phyloP scores from a whole-genome alignment of 2,113 vertebrate genomes.

The Anguilla japonica region DNA sequence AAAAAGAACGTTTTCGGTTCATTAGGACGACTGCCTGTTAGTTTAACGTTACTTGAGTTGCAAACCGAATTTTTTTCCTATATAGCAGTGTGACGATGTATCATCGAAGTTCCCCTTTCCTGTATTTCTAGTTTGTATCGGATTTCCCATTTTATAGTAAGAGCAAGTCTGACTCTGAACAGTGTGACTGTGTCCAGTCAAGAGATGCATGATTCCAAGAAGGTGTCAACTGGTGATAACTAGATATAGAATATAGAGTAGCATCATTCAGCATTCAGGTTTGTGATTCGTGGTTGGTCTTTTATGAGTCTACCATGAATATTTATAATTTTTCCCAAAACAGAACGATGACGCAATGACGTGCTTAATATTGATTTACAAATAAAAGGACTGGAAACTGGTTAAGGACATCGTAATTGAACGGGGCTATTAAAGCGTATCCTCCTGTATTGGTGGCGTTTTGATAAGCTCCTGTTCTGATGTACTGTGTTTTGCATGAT shows the following conservation, averaged over 20 bases:
- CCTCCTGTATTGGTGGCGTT: not conserved
- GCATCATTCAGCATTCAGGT: not conserved
- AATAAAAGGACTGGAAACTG: not conserved
- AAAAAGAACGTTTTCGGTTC: no score
- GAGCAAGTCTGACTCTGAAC: not conserved
- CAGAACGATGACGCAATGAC: not conserved
- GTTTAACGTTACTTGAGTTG: not conserved
- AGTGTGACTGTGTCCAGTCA: slow-evolving; percentile 7
- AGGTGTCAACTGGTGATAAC: not conserved
- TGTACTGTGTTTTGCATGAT: not conserved
- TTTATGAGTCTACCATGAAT: not conserved
- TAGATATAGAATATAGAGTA: not conserved
- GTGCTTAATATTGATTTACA: not conserved
- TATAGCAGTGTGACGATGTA: not conserved
- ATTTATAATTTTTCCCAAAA: not conserved
- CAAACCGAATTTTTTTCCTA: not conserved
- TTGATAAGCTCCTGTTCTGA: not conserved
- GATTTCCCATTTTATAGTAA: slow-evolving; percentile 16
- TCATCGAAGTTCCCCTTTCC: slow-evolving; percentile 29
- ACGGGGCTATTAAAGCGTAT: not conserved
- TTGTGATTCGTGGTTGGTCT: not conserved
- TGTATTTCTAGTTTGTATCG: not conserved
- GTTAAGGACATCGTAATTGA: no score
- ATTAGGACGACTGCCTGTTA: no score
- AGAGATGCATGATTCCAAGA: not conserved